Conservation (phyloP, 1,140 invertebrate genomes). For the Papilio dardanus region DNA sequence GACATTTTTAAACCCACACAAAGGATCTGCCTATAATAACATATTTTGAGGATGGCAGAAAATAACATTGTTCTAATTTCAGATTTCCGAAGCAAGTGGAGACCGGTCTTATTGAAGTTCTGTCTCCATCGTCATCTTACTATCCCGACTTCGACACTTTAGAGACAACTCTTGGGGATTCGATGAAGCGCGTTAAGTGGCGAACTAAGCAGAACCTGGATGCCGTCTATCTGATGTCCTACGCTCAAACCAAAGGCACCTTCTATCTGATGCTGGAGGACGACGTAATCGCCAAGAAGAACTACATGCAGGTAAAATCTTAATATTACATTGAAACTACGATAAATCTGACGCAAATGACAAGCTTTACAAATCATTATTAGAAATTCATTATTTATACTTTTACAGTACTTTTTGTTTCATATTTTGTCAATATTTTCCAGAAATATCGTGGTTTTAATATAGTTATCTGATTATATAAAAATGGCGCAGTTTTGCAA, state of each 20-base stretch:
- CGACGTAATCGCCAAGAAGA: conserved; percentile 95
- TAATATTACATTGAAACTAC: neutral
- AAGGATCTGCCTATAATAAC: no score
- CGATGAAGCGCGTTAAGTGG: conserved; percentile 95
- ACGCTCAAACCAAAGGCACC: conserved; percentile 91
- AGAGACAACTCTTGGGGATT: conserved; percentile 92
- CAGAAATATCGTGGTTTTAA: neutral
- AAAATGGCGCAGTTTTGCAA: neutral
- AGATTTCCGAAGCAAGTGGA: conserved; percentile 91
- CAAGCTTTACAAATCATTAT: no score
- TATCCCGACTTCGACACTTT: conserved; percentile 94
- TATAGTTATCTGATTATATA: no score
- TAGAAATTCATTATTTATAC: no score
- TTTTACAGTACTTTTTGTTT: neutral
- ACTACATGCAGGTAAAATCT: conserved; percentile 86
- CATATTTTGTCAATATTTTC: neutral
- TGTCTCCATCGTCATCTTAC: conserved; percentile 92
- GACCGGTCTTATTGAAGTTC: conserved; percentile 93
- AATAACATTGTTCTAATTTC: conserved; percentile 47
- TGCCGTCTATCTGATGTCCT: conserved; percentile 98
- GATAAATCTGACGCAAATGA: neutral
- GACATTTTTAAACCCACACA: no score
- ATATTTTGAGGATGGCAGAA: no score
- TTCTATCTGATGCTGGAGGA: conserved; percentile 97
- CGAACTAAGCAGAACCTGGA: conserved; percentile 98